Evolutionary conservation across 2,113 vertebrate species (phyloP).

Genomic region (Alaudala cheleensis): DNA sequence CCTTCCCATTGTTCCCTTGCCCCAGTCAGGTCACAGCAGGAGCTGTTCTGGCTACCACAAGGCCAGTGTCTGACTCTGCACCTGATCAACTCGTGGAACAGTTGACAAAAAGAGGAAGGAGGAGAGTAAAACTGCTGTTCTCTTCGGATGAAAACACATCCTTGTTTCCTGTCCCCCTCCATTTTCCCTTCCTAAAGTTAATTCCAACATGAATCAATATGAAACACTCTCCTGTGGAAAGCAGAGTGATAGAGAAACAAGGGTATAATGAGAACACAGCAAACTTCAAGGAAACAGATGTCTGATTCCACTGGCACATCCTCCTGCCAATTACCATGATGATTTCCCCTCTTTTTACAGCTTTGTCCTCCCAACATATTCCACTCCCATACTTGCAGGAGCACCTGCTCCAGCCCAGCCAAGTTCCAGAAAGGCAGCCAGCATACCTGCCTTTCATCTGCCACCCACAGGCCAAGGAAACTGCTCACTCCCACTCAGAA

Average conservation of each 20-base stretch:
- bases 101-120: neutral
- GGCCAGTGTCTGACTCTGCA: neutral
- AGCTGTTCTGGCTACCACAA: neutral
- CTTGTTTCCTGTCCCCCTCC: neutral
- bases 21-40: neutral
- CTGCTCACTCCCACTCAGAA: neutral
- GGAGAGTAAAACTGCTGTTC: neutral
- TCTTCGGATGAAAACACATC: neutral
- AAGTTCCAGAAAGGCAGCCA: neutral
- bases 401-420: neutral
- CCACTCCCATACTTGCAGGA: neutral
- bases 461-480: neutral
- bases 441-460: neutral
- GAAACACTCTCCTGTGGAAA: neutral
- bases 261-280: neutral
- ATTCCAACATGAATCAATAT: neutral
- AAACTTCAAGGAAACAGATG: conserved; percentile 49
- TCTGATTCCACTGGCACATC: neutral
- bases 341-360: conserved; percentile 15
- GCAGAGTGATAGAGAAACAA: neutral
- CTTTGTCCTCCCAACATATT: neutral
- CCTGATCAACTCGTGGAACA: neutral
- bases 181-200: neutral
- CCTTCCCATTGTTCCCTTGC: neutral
- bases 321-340: neutral